phyloP scores from a whole-genome alignment of 1,140 invertebrate species.

The Pomacea maculata region DNA sequence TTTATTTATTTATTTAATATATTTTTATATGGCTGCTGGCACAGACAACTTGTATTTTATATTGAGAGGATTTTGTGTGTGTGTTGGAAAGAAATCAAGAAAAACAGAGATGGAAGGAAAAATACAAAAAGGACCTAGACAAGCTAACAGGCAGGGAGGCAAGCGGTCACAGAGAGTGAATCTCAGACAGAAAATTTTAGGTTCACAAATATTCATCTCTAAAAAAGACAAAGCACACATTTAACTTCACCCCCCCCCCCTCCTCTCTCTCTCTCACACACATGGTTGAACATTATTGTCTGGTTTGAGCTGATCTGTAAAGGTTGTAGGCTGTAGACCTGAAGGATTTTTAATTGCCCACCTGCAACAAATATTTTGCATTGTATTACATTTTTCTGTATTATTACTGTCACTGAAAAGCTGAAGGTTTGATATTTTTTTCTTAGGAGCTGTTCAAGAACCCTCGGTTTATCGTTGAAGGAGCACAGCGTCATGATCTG shows the following conservation, averaged over 20 bases:
- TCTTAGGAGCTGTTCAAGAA: conserved; percentile 45
- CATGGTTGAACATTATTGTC: neutral
- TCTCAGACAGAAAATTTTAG: too few relatives aligned
- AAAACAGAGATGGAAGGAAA: neutral
- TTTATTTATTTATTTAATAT: too few relatives aligned
- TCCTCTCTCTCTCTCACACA: neutral
- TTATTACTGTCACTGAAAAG: too few relatives aligned
- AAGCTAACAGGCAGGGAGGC: conserved; percentile 7
- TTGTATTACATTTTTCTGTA: too few relatives aligned
- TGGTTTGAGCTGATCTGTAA: neutral
- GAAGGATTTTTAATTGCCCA: too few relatives aligned
- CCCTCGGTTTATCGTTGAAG: conserved; percentile 45
- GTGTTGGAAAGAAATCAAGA: too few relatives aligned
- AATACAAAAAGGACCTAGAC: neutral
- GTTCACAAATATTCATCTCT: neutral
- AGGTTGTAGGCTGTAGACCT: neutral
- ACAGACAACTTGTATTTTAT: too few relatives aligned
- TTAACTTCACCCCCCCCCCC: neutral
- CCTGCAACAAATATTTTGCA: too few relatives aligned
- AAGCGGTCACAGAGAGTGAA: neutral
- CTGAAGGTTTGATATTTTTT: neutral
- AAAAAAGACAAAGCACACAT: neutral
- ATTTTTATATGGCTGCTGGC: too few relatives aligned
- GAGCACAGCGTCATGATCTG: conserved; percentile 45
- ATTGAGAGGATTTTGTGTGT: neutral